phyloP scores from a whole-genome alignment of 2,888 invertebrate species.

The Macrophya alboannulata region DNA sequence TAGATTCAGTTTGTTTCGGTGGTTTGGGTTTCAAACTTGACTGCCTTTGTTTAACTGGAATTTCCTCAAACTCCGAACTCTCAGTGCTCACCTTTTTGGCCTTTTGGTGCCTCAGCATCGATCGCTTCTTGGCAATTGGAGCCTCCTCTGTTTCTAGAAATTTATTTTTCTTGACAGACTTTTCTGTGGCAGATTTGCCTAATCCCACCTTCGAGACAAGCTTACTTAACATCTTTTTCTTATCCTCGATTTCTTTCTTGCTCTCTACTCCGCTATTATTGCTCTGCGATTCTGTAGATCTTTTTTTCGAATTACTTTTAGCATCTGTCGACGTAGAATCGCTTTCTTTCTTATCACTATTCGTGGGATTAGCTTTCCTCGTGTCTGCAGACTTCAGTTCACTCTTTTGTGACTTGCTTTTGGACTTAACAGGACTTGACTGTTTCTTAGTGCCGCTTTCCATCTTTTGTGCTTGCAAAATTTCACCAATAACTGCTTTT shows the following conservation, averaged over 20 bases:
- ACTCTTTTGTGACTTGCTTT: neutral
- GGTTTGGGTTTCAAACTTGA: constrained; percentile 11
- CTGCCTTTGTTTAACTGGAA: constrained; percentile 7
- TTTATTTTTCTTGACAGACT: constrained; percentile 31
- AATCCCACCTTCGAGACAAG: neutral
- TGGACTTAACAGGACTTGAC: constrained; percentile 18
- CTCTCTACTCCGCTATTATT: neutral
- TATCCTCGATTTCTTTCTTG: constrained; percentile 18
- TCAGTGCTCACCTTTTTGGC: constrained; percentile 37
- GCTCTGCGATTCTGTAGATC: constrained; percentile 25
- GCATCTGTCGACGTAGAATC: constrained; percentile 26
- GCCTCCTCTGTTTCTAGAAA: constrained; percentile 23
- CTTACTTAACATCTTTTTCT: constrained; percentile 10
- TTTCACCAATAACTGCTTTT: constrained; percentile 5
- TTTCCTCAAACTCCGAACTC: constrained; percentile 47
- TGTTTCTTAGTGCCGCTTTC: constrained; percentile 25
- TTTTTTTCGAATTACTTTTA: constrained; percentile 28
- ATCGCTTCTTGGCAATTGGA: constrained; percentile 37
- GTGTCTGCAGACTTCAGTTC: constrained; percentile 1
- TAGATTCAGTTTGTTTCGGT: neutral
- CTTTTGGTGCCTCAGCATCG: constrained; percentile 41
- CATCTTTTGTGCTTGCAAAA: neutral
- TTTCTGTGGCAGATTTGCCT: neutral
- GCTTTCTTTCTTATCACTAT: constrained; percentile 30
- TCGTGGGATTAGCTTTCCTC: neutral